These are phyloP conservation scores for Melipona beecheii DNA, from an alignment of 2,888 invertebrate genomes.

Conservation along the genomic window DNA sequence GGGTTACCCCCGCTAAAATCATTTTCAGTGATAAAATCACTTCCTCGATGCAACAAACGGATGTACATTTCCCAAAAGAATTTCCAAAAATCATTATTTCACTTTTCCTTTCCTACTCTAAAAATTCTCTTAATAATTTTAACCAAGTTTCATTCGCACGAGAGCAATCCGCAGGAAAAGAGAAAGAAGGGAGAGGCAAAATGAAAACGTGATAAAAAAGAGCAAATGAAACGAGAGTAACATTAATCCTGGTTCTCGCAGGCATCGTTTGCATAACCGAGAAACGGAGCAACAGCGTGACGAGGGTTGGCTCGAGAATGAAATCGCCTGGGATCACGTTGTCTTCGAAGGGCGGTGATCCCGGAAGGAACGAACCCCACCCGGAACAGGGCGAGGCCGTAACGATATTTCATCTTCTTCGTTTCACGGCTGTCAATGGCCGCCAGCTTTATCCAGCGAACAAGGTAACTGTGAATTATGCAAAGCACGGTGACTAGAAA, in stretches of 20 bases:
- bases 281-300: conserved; percentile 7
- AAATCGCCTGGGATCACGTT: conserved; percentile 22
- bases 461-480: conserved; percentile 51
- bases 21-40: too few species aligned
- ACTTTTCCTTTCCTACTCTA: too few species aligned
- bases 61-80: too few species aligned
- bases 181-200: neutral
- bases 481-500: conserved; percentile 27
- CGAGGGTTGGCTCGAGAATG: neutral
- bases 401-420: conserved; percentile 53
- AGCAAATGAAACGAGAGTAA: neutral
- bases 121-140: neutral
- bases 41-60: too few species aligned
- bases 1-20: too few species aligned
- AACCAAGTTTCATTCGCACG: neutral
- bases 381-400: neutral
- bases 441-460: conserved; percentile 32
- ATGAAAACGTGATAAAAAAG: neutral
- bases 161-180: neutral
- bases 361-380: conserved; percentile 8
- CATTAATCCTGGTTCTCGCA: conserved; percentile 1
- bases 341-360: conserved; percentile 16
- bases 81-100: too few species aligned
- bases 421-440: conserved; percentile 48
- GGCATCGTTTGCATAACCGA: conserved; percentile 9